phyloP scores from a whole-genome alignment of 2,797 vertebrate species.

The Enteromius radiatus region DNA sequence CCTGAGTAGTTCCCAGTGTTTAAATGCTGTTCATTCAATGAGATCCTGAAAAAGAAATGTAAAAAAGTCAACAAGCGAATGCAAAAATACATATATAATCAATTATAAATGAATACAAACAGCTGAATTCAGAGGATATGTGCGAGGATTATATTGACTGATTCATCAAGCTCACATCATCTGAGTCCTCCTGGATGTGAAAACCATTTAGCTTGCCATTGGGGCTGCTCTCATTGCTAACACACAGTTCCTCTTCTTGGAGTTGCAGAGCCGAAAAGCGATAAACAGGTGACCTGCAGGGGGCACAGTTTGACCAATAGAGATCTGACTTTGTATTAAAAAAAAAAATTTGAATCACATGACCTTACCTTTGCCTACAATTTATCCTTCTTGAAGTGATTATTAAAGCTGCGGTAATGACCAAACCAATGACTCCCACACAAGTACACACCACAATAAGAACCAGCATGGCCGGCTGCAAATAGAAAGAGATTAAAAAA shows the following conservation, averaged over 20 bases:
- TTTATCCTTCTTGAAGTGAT: slow-evolving; percentile 70
- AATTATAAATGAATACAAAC: background rate
- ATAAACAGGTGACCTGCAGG: slow-evolving; percentile 72
- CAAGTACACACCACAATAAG: slow-evolving; percentile 74
- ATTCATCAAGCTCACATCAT: slow-evolving; percentile 68
- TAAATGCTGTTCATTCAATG: slow-evolving; percentile 66
- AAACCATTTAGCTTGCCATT: slow-evolving; percentile 69
- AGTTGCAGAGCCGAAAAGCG: slow-evolving; percentile 78
- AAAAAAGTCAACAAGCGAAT: slow-evolving; percentile 1
- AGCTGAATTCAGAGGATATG: background rate
- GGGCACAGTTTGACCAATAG: background rate
- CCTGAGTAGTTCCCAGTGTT: slow-evolving; percentile 10
- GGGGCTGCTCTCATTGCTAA: slow-evolving; percentile 62
- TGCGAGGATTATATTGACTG: background rate
- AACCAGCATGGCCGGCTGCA: slow-evolving; percentile 73
- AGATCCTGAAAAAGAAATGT: slow-evolving; percentile 71
- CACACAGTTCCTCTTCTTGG: slow-evolving; percentile 69
- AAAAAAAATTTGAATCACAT: background rate
- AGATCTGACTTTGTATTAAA: background rate
- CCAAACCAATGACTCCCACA: slow-evolving; percentile 69
- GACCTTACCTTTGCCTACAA: slow-evolving; percentile 69
- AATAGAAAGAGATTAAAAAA: slow-evolving; percentile 25
- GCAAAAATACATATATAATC: background rate
- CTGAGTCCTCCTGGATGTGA: slow-evolving; percentile 73
- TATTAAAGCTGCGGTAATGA: slow-evolving; percentile 60